phyloP scores from a whole-genome alignment of 2,797 vertebrate species.

The Nasua narica region DNA sequence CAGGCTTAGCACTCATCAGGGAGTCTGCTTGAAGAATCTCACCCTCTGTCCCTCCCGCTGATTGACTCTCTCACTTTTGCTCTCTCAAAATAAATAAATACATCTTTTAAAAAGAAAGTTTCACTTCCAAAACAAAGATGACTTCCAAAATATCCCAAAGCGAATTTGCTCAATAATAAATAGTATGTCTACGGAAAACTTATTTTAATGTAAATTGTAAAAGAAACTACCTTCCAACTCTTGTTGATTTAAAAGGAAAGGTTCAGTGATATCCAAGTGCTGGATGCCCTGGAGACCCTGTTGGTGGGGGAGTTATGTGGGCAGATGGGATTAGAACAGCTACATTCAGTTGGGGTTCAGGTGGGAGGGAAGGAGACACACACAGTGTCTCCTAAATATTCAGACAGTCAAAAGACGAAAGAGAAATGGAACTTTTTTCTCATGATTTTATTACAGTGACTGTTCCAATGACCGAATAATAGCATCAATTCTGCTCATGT shows the following conservation, averaged over 20 bases:
- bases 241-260: not conserved
- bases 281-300: not conserved
- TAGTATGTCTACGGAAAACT: not conserved
- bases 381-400: not conserved
- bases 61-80: not conserved
- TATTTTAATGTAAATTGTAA: not conserved
- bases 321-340: not conserved
- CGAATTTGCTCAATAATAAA: not conserved
- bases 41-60: not conserved
- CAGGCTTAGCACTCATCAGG: not conserved
- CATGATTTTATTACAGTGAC: not conserved
- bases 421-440: not conserved
- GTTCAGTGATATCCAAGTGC: not conserved
- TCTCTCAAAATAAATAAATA: not conserved
- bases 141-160: not conserved
- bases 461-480: not conserved
- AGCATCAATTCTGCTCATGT: not conserved
- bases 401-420: not conserved
- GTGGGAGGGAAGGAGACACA: not conserved
- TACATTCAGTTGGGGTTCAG: not conserved
- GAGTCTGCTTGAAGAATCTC: not conserved
- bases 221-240: not conserved
- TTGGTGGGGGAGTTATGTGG: not conserved
- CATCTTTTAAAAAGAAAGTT: not conserved
- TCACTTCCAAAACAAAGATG: not conserved